These are phyloP conservation scores for Acromyrmex echinatior DNA, from an alignment of 1,140 invertebrate species.

Conservation along the genomic window DNA sequence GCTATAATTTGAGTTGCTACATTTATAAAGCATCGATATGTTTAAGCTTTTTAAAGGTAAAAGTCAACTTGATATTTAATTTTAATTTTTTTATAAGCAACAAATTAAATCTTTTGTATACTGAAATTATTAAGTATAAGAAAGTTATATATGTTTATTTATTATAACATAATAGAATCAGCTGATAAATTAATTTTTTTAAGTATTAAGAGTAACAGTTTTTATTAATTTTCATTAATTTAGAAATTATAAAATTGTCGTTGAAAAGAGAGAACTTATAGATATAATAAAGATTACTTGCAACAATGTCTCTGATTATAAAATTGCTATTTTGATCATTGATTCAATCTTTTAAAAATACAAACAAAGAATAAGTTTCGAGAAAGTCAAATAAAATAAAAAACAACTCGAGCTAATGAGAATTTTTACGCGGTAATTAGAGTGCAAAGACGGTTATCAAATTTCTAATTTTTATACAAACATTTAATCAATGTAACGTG, in stretches of 20 bases:
- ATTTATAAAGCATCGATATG: neutral
- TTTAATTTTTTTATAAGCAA: neutral
- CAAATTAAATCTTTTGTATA: neutral
- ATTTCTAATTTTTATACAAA: too few relatives aligned
- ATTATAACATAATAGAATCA: neutral
- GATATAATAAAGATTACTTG: neutral
- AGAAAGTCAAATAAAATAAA: too few relatives aligned
- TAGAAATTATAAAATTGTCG: neutral
- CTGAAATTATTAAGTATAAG: neutral
- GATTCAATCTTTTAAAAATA: neutral
- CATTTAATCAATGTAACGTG: too few relatives aligned
- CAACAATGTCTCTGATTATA: neutral
- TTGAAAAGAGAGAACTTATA: neutral
- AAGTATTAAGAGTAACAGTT: neutral
- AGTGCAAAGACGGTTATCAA: too few relatives aligned
- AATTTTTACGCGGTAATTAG: too few relatives aligned
- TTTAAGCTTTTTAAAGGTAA: neutral
- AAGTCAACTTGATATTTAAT: neutral
- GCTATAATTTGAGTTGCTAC: neutral
- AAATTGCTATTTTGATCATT: neutral
- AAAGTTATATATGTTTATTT: neutral
- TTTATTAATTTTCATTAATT: slow-evolving; percentile 10
- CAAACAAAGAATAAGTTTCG: too few relatives aligned
- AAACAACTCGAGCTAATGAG: too few relatives aligned
- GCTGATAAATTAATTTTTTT: neutral